Evolutionary conservation across 2,113 vertebrate genomes (phyloP).

Genomic region (Ciconia boyciana): DNA sequence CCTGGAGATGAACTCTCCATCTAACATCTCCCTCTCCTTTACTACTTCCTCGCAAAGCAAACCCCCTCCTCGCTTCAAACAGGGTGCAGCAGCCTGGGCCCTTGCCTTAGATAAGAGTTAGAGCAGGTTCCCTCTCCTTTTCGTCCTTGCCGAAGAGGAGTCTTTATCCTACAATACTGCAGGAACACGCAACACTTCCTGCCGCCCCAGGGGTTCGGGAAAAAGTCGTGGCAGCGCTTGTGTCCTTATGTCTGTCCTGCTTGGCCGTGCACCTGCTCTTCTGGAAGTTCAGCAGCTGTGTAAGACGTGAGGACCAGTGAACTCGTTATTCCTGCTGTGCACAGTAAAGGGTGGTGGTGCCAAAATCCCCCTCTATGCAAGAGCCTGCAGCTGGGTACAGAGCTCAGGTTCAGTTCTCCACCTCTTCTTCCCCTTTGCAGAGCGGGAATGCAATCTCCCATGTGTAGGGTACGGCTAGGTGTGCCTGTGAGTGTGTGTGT

Average conservation of each 20-base stretch:
- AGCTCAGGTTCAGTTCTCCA: background rate
- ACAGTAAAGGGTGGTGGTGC: background rate
- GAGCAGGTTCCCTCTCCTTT: background rate
- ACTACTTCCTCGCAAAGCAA: background rate
- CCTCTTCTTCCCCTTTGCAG: background rate
- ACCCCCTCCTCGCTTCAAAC: fast-evolving
- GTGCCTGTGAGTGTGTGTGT: background rate
- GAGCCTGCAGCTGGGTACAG: background rate
- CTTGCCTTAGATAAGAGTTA: background rate
- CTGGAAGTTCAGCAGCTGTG: background rate
- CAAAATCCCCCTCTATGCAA: background rate
- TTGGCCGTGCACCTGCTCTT: background rate
- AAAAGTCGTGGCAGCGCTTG: background rate
- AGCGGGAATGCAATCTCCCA: background rate
- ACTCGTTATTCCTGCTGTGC: background rate
- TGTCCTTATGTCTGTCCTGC: background rate
- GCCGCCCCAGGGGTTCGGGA: background rate
- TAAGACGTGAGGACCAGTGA: background rate
- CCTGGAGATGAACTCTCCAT: background rate
- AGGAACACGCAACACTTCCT: background rate
- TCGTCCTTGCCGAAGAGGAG: background rate
- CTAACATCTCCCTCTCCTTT: background rate
- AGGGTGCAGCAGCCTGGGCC: background rate
- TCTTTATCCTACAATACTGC: background rate
- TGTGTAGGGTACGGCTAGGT: background rate